Conservation (phyloP, 2,797 vertebrate genomes). For the Sebastolobus altivelis region DNA sequence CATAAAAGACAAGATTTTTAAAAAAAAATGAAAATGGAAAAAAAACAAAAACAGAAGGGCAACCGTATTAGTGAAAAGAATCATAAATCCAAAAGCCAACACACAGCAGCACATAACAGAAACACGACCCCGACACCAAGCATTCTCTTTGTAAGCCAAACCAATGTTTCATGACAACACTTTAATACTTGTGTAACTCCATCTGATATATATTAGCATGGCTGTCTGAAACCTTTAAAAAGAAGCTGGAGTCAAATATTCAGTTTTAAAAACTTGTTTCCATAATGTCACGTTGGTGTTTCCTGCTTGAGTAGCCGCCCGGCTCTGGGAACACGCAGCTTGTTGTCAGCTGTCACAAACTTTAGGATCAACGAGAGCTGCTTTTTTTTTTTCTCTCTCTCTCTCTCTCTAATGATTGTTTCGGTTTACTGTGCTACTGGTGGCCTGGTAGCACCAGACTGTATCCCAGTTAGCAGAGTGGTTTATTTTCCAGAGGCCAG, state of each 20-base stretch:
- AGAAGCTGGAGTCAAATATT: conserved; percentile 36
- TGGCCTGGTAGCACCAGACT: background rate
- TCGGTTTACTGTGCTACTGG: conserved; percentile 19
- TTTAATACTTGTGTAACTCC: conserved; percentile 8
- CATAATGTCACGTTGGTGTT: conserved; percentile 45
- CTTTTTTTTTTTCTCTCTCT: background rate
- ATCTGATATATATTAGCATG: conserved; percentile 35
- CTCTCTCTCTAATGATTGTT: conserved; percentile 40
- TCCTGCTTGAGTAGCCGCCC: conserved; percentile 55
- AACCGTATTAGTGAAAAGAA: background rate
- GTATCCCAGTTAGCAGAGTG: conserved; percentile 27
- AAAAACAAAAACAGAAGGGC: background rate
- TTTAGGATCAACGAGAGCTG: conserved; percentile 53
- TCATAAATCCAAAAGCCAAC: conserved; percentile 4
- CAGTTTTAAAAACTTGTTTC: conserved; percentile 43
- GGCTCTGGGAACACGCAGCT: conserved; percentile 42
- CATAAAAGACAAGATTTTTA: background rate
- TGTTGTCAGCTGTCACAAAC: conserved; percentile 70
- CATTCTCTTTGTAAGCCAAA: conserved; percentile 7
- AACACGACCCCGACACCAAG: background rate
- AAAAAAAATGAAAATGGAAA: background rate
- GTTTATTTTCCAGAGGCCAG: conserved; percentile 34
- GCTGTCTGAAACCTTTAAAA: conserved; percentile 36
- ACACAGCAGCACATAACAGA: background rate
- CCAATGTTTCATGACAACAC: conserved; percentile 22